Percentiles rank a stretch among this genome's conserved stretches.
phyloP scores from a whole-genome alignment of 2,888 invertebrate species.

The Rhamnusium bicolor region DNA sequence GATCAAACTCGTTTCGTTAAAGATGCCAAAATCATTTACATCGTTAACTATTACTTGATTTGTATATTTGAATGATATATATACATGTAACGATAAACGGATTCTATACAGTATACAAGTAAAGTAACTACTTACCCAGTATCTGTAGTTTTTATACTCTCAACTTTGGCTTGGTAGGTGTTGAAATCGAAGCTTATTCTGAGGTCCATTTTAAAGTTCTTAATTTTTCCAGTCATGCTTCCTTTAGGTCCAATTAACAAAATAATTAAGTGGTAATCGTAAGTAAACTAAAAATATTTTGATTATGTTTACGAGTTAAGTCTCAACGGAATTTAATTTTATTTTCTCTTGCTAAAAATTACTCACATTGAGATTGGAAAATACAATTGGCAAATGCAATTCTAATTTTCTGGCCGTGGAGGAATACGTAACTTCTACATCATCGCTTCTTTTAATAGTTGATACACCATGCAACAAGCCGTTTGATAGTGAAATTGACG shows the following conservation, averaged over 20 bases:
- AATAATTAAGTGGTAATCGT: constrained; percentile 18
- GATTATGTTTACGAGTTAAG: neutral
- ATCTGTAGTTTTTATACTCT: neutral
- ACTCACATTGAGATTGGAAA: constrained; percentile 31
- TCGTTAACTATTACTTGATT: no score
- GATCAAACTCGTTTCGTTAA: no score
- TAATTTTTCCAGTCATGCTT: constrained; percentile 8
- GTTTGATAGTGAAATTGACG: constrained; percentile 63
- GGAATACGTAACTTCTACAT: constrained; percentile 62
- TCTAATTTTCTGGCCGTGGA: neutral
- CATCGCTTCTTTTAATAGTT: constrained; percentile 71
- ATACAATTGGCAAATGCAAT: constrained; percentile 18
- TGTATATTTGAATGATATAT: no score
- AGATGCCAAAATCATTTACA: no score
- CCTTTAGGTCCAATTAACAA: constrained; percentile 14
- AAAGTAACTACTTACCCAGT: constrained; percentile 13
- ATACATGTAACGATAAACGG: no score
- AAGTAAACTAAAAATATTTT: constrained; percentile 23
- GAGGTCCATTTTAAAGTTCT: constrained; percentile 13
- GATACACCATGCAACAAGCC: constrained; percentile 72
- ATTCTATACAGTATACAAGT: no score
- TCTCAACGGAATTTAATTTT: neutral
- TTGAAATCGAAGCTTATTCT: constrained; percentile 7
- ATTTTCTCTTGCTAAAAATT: neutral
- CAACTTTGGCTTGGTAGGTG: constrained; percentile 6